These are phyloP conservation scores for Palythoa grandiflora DNA, from an alignment of 92 coral and sea anemone genomes.

Conservation along the genomic window DNA sequence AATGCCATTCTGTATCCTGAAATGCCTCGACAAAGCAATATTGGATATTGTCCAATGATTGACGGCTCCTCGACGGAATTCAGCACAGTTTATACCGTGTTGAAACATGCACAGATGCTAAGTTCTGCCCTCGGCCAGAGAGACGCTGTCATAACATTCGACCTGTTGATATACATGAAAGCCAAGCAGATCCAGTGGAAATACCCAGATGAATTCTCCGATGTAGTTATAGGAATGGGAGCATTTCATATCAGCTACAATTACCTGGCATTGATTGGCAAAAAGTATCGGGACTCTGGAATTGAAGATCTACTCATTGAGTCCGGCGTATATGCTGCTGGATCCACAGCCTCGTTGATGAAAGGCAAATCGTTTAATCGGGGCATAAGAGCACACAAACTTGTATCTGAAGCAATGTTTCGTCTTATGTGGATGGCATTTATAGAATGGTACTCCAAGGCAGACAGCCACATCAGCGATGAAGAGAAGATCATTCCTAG, in stretches of 20 bases:
- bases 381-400: slow-evolving; percentile 3
- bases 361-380: slow-evolving; percentile 44
- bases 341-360: slow-evolving; percentile 35
- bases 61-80: slow-evolving; percentile 12
- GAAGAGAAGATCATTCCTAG: neutral
- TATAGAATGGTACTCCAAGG: slow-evolving; percentile 25
- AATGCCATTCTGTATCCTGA: slow-evolving; percentile 47
- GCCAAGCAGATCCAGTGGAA: slow-evolving; percentile 50
- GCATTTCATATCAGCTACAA: slow-evolving; percentile 2
- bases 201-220: slow-evolving; percentile 38
- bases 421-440: slow-evolving; percentile 2
- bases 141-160: slow-evolving; percentile 49
- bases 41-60: slow-evolving; percentile 53
- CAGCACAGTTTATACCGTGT: neutral
- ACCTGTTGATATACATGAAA: slow-evolving; percentile 43
- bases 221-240: slow-evolving; percentile 39
- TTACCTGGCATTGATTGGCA: slow-evolving; percentile 6
- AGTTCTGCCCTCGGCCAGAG: slow-evolving; percentile 39
- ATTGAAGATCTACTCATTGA: slow-evolving; percentile 58
- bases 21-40: slow-evolving; percentile 20
- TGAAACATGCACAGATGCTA: slow-evolving; percentile 43
- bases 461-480: neutral
- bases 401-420: slow-evolving; percentile 3
- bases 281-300: slow-evolving; percentile 7
- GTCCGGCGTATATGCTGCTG: slow-evolving; percentile 60